Conservation (phyloP, 92 coral and sea anemone species). For the Heliopora coerulea region DNA sequence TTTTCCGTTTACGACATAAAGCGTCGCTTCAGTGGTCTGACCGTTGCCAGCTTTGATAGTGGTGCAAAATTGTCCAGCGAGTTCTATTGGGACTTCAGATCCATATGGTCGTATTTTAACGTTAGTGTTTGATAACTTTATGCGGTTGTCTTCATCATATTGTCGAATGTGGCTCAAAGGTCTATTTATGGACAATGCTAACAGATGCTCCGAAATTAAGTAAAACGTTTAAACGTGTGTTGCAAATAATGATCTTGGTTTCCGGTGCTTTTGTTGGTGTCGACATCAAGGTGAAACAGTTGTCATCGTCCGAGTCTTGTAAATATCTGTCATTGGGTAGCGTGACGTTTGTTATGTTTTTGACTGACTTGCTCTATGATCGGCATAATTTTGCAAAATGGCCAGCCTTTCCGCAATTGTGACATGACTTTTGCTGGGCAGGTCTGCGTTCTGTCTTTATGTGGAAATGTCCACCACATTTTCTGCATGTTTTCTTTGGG, state of each 20-base stretch:
- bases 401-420: constrained; percentile 30
- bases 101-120: constrained; percentile 47
- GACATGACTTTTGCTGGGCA: constrained; percentile 30
- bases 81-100: constrained; percentile 38
- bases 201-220: constrained; percentile 57
- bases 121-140: constrained; percentile 27
- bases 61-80: constrained; percentile 42
- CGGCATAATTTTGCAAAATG: constrained; percentile 37
- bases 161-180: constrained; percentile 15
- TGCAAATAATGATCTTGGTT: constrained; percentile 9
- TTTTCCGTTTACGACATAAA: constrained; percentile 13
- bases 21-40: constrained; percentile 39
- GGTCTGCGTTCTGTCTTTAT: constrained; percentile 37
- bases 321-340: constrained; percentile 41
- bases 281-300: constrained; percentile 8
- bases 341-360: constrained; percentile 14
- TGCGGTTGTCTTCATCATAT: neutral
- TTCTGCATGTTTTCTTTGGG: constrained; percentile 33
- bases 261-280: constrained; percentile 33
- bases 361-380: constrained; percentile 11
- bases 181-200: constrained; percentile 30
- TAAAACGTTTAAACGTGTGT: constrained; percentile 37
- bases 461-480: constrained; percentile 47
- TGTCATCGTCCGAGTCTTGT: constrained; percentile 34
- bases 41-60: constrained; percentile 38